A percentile compares a stretch with the other conserved stretches of the same genome.
Evolutionary conservation across 2,888 invertebrate species (phyloP).

Genomic region (Lasioglossum vierecki): DNA sequence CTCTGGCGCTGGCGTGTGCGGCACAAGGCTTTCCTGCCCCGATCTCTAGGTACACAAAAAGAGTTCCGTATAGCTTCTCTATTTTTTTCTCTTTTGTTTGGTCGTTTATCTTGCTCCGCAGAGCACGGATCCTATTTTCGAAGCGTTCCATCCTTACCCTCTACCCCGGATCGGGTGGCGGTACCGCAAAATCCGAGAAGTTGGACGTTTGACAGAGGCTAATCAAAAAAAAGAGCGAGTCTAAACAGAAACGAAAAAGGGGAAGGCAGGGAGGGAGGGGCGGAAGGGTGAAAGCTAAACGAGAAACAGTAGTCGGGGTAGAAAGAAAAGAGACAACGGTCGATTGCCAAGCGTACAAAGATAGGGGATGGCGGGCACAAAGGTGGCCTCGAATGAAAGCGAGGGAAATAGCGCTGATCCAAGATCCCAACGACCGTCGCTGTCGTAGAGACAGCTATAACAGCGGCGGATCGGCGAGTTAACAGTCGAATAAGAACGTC

Average conservation of each 20-base stretch:
- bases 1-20: constrained; percentile 81
- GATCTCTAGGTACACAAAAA: constrained; percentile 80
- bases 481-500: constrained; percentile 31
- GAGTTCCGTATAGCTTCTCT: constrained; percentile 67
- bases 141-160: constrained; percentile 72
- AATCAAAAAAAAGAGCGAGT: constrained; percentile 13
- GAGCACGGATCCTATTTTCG: constrained; percentile 68
- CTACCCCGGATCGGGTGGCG: constrained; percentile 71
- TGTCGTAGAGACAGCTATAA: constrained; percentile 11
- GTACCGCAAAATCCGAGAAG: constrained; percentile 63
- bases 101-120: constrained; percentile 64
- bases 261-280: no score
- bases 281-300: not conserved
- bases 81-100: constrained; percentile 55
- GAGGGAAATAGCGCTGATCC: constrained; percentile 35
- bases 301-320: constrained; percentile 6
- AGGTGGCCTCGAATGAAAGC: constrained; percentile 23
- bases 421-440: constrained; percentile 8
- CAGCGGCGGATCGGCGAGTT: constrained; percentile 24
- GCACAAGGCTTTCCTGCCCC: constrained; percentile 83
- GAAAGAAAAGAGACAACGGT: constrained; percentile 17
- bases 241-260: not conserved
- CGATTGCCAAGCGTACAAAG: constrained; percentile 16
- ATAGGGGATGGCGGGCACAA: constrained; percentile 23
- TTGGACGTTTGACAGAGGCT: constrained; percentile 28